A percentile compares a stretch with the other conserved stretches of the same genome.
Evolutionary conservation across 2,113 vertebrate genomes (phyloP).

Genomic region (Rhinopomastus cyanomelas): DNA sequence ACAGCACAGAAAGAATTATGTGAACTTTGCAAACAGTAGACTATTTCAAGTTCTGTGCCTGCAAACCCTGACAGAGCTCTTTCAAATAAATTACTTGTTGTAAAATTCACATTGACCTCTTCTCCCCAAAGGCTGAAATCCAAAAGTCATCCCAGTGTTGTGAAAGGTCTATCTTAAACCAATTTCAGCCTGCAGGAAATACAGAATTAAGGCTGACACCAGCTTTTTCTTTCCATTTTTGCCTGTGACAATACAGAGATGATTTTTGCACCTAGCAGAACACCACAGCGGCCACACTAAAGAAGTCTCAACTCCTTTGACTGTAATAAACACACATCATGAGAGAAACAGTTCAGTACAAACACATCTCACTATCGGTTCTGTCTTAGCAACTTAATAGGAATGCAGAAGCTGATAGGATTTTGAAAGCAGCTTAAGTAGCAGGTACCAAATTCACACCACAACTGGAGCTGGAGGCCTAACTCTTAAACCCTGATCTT

Average conservation of each 20-base stretch:
- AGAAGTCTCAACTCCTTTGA: not conserved
- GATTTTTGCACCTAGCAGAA: not conserved
- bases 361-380: not conserved
- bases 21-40: slow-evolving; percentile 51
- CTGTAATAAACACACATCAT: not conserved
- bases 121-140: not conserved
- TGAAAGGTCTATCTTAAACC: slow-evolving; percentile 26
- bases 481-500: not conserved
- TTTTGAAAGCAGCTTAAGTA: not conserved
- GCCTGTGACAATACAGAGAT: not conserved
- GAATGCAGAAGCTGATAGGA: not conserved
- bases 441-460: not conserved
- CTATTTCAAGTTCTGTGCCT: slow-evolving; percentile 1
- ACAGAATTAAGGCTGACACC: not conserved
- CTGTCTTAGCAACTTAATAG: not conserved
- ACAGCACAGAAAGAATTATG: not conserved
- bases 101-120: slow-evolving; percentile 40
- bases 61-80: not conserved
- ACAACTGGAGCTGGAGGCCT: not conserved
- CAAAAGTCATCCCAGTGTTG: not conserved
- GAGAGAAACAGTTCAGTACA: not conserved
- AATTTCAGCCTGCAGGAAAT: slow-evolving; percentile 14
- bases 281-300: not conserved
- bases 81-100: not conserved
- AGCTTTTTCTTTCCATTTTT: not conserved